Evolutionary conservation across 2,888 invertebrate genomes (phyloP).

Genomic region (Luperina testacea): DNA sequence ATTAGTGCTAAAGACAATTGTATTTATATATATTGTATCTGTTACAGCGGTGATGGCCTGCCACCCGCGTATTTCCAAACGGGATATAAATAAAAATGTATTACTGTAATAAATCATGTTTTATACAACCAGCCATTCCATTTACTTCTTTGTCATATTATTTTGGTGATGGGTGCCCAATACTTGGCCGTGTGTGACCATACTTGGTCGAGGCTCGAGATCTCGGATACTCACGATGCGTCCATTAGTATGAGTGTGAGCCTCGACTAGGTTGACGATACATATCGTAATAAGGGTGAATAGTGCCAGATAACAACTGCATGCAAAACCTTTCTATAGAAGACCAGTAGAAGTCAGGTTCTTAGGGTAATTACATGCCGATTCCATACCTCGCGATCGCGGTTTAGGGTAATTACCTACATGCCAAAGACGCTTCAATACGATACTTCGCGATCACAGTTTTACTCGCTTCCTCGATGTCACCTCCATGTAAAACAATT

Average conservation of each 20-base stretch:
- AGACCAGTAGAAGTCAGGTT: not conserved
- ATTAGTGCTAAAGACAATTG: conserved; percentile 89
- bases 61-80: conserved; percentile 83
- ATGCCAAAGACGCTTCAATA: too few relatives aligned
- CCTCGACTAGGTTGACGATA: not conserved
- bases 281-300: not conserved
- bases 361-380: not conserved
- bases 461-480: not conserved
- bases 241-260: not conserved
- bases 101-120: conserved; percentile 88
- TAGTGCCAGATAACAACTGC: not conserved
- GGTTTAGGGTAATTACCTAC: too few relatives aligned
- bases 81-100: conserved; percentile 73
- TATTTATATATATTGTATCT: conserved; percentile 82
- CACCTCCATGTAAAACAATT: not conserved
- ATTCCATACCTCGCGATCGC: not conserved
- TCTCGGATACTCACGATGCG: not conserved
- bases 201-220: not conserved
- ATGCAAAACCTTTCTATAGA: not conserved
- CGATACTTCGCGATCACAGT: not conserved
- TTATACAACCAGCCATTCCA: conserved; percentile 78
- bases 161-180: not conserved
- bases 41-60: conserved; percentile 81
- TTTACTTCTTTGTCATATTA: conserved; percentile 60
- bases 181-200: not conserved